These are phyloP conservation scores for Galerucella nymphaeae DNA, from an alignment of 2,888 invertebrate species.

Conservation along the genomic window DNA sequence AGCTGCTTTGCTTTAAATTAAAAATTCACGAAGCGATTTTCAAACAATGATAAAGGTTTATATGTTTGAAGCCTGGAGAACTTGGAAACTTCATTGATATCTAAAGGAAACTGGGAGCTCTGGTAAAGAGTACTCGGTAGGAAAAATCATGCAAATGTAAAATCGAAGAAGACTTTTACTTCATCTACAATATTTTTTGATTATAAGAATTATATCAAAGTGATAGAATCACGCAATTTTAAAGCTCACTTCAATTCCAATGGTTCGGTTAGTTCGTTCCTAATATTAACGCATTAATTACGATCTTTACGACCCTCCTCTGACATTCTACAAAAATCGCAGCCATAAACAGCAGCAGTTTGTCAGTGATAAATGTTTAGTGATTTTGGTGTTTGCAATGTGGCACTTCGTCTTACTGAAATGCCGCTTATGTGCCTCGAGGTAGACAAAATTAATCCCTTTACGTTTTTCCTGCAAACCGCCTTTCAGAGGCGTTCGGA, in stretches of 20 bases:
- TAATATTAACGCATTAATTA: conserved; percentile 12
- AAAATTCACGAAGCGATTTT: no score
- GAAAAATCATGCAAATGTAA: no score
- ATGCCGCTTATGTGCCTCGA: conserved; percentile 21
- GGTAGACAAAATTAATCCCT: conserved; percentile 20
- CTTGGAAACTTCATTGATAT: no score
- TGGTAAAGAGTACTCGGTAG: no score
- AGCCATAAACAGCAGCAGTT: conserved; percentile 20
- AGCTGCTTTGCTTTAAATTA: no score
- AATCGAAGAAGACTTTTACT: no score
- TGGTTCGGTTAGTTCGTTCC: not conserved
- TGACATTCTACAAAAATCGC: conserved; percentile 15
- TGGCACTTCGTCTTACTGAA: conserved; percentile 16
- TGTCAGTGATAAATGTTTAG: conserved; percentile 20
- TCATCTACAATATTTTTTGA: no score
- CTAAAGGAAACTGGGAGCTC: no score
- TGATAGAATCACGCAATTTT: no score
- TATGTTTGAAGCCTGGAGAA: no score
- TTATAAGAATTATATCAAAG: no score
- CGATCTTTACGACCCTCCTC: conserved; percentile 7
- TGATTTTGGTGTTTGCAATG: conserved; percentile 21
- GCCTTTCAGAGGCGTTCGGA: conserved; percentile 8
- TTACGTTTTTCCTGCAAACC: conserved; percentile 17
- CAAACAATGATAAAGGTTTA: no score
- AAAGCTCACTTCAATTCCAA: not conserved